A percentile compares a stretch with the other conserved stretches of the same genome.
phyloP scores from a whole-genome alignment of 2,113 vertebrate species.

The Apteryx owenii region DNA sequence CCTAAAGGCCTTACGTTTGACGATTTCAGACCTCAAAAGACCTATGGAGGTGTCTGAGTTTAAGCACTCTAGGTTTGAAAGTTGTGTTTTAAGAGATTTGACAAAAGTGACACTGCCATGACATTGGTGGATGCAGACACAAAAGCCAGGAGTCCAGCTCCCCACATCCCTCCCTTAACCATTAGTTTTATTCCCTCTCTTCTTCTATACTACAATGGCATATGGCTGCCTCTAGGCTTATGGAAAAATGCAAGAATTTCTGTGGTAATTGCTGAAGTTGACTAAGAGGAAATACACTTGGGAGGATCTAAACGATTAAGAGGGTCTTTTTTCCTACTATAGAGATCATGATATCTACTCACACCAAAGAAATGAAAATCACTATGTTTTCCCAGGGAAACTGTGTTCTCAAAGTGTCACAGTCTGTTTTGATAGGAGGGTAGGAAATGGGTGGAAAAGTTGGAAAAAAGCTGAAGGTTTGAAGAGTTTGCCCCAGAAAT shows the following conservation, averaged over 20 bases:
- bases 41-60: background rate
- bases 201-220: background rate
- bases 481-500: background rate
- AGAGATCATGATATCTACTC: background rate
- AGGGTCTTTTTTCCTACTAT: accelerated
- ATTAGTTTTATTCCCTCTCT: background rate
- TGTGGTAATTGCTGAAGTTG: background rate
- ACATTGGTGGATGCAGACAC: background rate
- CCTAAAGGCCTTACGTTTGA: background rate
- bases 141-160: background rate
- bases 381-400: accelerated
- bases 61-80: background rate
- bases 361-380: background rate
- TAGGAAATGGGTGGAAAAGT: background rate
- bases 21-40: background rate
- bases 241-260: background rate
- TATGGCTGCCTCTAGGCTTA: background rate
- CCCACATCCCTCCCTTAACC: background rate
- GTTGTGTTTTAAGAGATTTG: background rate
- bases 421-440: background rate
- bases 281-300: background rate
- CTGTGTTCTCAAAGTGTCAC: background rate
- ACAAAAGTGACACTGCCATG: background rate
- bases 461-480: accelerated
- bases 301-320: background rate